Conservation (phyloP, 2,888 invertebrate species). For the Halictus ligatus region DNA sequence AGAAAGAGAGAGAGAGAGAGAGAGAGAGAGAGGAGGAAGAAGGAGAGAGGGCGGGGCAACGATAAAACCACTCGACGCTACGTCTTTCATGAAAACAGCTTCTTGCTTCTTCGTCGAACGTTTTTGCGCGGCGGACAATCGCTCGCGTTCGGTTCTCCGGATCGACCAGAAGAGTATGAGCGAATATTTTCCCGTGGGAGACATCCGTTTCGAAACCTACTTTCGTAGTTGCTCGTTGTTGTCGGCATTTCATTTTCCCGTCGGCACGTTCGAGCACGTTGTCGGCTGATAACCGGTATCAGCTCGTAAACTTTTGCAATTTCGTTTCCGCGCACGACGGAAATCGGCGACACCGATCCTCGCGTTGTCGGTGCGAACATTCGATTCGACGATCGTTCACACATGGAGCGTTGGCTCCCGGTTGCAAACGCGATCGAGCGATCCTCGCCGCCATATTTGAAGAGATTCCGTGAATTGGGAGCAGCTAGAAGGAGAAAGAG, state of each 20-base stretch:
- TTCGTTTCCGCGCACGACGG: too few species aligned
- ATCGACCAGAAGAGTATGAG: too few species aligned
- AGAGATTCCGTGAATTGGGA: constrained; percentile 32
- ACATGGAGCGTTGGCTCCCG: not conserved
- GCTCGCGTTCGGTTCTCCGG: constrained; percentile 1
- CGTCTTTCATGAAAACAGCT: constrained; percentile 28
- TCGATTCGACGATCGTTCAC: not conserved
- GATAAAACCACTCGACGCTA: constrained; percentile 29
- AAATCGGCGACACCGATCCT: not conserved
- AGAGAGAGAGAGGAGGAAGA: not conserved
- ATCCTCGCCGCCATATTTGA: constrained; percentile 43
- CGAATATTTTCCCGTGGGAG: not conserved
- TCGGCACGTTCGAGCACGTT: not conserved
- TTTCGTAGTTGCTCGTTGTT: not conserved
- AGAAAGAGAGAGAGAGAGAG: not conserved
- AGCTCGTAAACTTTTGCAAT: not conserved
- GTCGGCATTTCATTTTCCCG: not conserved
- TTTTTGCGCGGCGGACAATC: not conserved
- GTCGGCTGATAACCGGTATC: constrained; percentile 7
- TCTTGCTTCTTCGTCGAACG: constrained; percentile 23
- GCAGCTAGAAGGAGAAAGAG: constrained; percentile 21
- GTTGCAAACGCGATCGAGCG: not conserved
- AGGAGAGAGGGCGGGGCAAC: not conserved
- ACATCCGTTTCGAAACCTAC: too few species aligned
- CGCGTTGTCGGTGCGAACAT: too few species aligned